Evolutionary conservation across 2,888 invertebrate species (phyloP).

Genomic region (Drosophila diplacantha): DNA sequence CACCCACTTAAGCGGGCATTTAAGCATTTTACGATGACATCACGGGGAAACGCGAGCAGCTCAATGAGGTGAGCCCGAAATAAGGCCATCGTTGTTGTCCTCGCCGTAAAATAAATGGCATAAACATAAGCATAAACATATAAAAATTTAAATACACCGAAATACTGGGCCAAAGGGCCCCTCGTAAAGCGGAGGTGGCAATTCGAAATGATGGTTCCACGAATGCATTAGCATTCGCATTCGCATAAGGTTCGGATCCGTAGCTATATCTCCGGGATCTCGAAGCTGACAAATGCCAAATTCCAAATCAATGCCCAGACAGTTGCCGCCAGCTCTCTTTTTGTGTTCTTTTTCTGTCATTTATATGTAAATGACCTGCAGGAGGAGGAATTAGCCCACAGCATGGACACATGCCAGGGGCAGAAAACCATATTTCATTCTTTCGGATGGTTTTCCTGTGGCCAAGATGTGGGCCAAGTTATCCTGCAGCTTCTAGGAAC

Average conservation of each 20-base stretch:
- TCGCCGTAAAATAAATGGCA: constrained; percentile 44
- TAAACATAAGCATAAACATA: constrained; percentile 43
- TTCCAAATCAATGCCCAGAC: constrained; percentile 55
- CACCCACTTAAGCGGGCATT: constrained; percentile 58
- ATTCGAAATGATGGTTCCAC: constrained; percentile 36
- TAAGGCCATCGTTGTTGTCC: constrained; percentile 25
- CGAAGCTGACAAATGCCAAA: constrained; percentile 48
- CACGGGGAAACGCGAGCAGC: constrained; percentile 9
- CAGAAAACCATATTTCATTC: constrained; percentile 60
- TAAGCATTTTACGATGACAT: constrained; percentile 52
- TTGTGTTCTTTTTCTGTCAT: constrained; percentile 44
- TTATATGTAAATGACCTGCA: constrained; percentile 64
- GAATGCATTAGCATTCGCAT: constrained; percentile 41
- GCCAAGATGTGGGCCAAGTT: constrained; percentile 44
- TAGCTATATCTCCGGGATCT: not conserved
- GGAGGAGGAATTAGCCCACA: constrained; percentile 38
- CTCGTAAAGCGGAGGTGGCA: constrained; percentile 40
- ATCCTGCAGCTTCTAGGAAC: constrained; percentile 26
- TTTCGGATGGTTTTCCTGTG: constrained; percentile 34
- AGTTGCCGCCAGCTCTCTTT: constrained; percentile 12
- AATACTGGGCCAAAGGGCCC: constrained; percentile 19
- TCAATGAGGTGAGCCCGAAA: constrained; percentile 46
- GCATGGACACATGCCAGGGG: constrained; percentile 33
- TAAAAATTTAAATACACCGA: constrained; percentile 53
- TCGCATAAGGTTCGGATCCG: constrained; percentile 4